phyloP scores from a whole-genome alignment of 2,113 vertebrate species.

The Empidonax traillii region DNA sequence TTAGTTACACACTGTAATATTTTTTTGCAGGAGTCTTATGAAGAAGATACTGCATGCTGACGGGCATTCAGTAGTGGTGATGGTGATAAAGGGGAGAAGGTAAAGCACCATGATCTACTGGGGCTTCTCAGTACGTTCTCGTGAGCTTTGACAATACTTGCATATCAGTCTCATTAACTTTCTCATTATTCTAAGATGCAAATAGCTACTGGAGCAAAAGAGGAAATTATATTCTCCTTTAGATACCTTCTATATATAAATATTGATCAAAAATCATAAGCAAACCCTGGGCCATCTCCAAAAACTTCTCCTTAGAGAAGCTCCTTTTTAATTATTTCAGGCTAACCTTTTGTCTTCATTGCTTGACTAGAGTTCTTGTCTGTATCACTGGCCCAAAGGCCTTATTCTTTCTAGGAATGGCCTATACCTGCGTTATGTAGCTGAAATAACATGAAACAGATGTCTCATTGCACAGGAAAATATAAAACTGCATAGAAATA shows the following conservation, averaged over 20 bases:
- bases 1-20: neutral
- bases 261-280: neutral
- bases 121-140: neutral
- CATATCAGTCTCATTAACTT: neutral
- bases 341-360: neutral
- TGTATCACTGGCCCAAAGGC: neutral
- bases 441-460: constrained; percentile 8
- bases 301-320: neutral
- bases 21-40: neutral
- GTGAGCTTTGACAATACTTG: neutral
- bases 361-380: neutral
- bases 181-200: neutral
- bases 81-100: neutral
- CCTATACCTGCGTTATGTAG: neutral
- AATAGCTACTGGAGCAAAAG: neutral
- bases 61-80: neutral
- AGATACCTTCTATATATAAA: neutral
- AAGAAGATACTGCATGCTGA: neutral
- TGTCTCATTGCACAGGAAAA: neutral
- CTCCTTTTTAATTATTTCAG: neutral
- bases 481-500: neutral
- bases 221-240: neutral
- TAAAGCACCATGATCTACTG: neutral
- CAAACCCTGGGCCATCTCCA: neutral
- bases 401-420: constrained; percentile 29